phyloP scores from a whole-genome alignment of 2,888 invertebrate species.

The Mylabris sibirica region DNA sequence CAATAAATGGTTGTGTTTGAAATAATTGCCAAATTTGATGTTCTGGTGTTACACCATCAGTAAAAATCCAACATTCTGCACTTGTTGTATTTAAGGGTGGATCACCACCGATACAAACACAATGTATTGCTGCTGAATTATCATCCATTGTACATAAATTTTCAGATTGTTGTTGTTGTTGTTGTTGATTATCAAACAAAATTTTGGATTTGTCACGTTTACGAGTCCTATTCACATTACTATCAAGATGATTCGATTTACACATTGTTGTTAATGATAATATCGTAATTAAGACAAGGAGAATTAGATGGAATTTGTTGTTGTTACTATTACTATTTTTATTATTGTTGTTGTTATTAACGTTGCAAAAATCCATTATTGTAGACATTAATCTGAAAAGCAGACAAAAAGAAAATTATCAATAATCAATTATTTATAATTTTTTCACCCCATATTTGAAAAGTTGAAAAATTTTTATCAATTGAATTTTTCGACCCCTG shows the following conservation, averaged over 20 bases:
- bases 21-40: slow-evolving; percentile 79
- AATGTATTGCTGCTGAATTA: slow-evolving; percentile 58
- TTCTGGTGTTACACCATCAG: slow-evolving; percentile 69
- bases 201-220: slow-evolving; percentile 41
- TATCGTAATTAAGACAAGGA: background rate
- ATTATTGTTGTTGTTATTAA: too few species aligned
- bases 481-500: too few species aligned
- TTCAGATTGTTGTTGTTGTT: slow-evolving; percentile 29
- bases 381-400: too few species aligned
- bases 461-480: too few species aligned
- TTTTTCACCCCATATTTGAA: too few species aligned
- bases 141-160: slow-evolving; percentile 45
- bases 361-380: too few species aligned
- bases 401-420: too few species aligned
- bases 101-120: slow-evolving; percentile 71
- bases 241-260: slow-evolving; percentile 29
- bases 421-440: too few species aligned
- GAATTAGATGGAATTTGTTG: too few species aligned
- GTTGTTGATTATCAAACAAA: background rate
- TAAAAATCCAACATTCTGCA: slow-evolving; percentile 81
- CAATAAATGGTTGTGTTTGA: slow-evolving; percentile 73
- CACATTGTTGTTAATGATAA: background rate
- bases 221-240: slow-evolving; percentile 32
- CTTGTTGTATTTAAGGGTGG: slow-evolving; percentile 68
- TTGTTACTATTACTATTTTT: too few species aligned